These are phyloP conservation scores for Hymenochirus boettgeri DNA, from an alignment of 2,113 vertebrate species.

Conservation along the genomic window DNA sequence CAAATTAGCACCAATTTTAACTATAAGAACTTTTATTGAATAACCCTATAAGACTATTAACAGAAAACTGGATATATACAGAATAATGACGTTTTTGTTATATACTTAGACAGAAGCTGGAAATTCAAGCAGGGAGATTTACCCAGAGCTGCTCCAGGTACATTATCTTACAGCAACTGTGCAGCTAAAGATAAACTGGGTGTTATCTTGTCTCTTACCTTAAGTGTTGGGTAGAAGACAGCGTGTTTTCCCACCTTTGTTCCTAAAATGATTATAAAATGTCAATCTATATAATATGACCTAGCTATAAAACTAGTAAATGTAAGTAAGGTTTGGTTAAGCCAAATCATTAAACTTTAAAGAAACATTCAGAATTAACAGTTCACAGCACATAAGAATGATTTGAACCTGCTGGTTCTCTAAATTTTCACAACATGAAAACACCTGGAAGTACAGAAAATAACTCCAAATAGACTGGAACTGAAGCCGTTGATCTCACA, in stretches of 20 bases:
- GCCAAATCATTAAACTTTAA: not conserved
- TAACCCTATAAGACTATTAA: too few species aligned
- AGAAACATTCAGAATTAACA: not conserved
- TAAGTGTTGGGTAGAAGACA: conserved; percentile 87
- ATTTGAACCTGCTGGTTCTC: conserved; percentile 2
- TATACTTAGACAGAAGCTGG: too few species aligned
- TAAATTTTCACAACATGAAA: conserved; percentile 11
- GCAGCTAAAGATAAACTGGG: too few species aligned
- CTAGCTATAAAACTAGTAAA: not conserved
- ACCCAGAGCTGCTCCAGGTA: too few species aligned
- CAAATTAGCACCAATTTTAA: too few species aligned
- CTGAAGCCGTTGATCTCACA: too few species aligned
- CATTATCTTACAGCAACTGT: too few species aligned
- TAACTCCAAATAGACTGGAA: not conserved
- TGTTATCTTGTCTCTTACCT: conserved; percentile 59
- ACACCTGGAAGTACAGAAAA: conserved; percentile 15
- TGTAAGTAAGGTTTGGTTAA: conserved; percentile 1
- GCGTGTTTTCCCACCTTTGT: conserved; percentile 77
- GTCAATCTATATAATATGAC: not conserved
- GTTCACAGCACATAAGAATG: not conserved
- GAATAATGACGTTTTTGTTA: too few species aligned
- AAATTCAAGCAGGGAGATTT: too few species aligned
- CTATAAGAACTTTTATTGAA: too few species aligned
- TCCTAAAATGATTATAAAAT: conserved; percentile 57
- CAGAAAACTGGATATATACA: too few species aligned